phyloP scores from a whole-genome alignment of 2,797 vertebrate genomes.

The Fringilla coelebs region DNA sequence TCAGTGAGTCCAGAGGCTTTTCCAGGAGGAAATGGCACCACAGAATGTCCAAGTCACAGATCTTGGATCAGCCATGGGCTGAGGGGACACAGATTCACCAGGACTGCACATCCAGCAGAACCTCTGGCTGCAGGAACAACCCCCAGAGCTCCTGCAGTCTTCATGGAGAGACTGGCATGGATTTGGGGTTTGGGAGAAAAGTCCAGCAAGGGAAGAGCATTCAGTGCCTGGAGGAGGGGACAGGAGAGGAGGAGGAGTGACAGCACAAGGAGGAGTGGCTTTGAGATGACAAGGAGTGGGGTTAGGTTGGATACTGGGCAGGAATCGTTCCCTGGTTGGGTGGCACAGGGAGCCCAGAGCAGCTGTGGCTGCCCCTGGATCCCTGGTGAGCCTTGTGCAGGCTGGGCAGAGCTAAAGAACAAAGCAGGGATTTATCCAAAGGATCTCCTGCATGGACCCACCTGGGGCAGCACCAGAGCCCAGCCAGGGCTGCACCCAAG shows the following conservation, averaged over 20 bases:
- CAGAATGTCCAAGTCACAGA: neutral
- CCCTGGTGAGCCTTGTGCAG: too few species aligned
- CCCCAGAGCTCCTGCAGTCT: neutral
- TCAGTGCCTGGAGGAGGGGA: neutral
- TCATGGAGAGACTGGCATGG: rapidly evolving
- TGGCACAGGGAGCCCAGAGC: too few species aligned
- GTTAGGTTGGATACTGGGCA: rapidly evolving
- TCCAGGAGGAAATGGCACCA: rapidly evolving
- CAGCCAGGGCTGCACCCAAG: too few species aligned
- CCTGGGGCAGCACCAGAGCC: too few species aligned
- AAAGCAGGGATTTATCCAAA: too few species aligned
- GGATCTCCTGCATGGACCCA: too few species aligned
- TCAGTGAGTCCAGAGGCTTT: neutral
- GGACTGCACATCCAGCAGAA: neutral
- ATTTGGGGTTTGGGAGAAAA: neutral
- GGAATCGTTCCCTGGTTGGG: neutral
- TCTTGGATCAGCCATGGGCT: neutral
- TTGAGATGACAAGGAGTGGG: rapidly evolving
- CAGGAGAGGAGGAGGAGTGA: neutral
- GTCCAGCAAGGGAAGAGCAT: neutral
- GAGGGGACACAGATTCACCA: neutral
- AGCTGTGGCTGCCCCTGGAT: too few species aligned
- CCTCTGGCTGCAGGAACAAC: neutral
- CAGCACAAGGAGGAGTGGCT: neutral
- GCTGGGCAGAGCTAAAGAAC: too few species aligned